Evolutionary conservation across 2,888 invertebrate species (phyloP), one percentile per base, ranked within the genome.

Genomic region (Drosophila incognita): DNA sequence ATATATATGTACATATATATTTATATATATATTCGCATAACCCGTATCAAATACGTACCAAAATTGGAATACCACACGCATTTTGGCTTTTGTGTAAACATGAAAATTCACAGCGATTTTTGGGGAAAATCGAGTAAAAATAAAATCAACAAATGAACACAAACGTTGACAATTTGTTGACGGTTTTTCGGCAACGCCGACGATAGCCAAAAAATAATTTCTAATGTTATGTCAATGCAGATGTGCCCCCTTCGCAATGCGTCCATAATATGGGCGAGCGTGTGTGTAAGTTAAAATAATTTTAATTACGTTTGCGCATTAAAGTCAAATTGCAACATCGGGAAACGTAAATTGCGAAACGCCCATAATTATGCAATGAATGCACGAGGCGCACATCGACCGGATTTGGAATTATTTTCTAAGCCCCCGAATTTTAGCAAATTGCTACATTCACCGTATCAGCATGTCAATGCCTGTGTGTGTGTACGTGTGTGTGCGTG

Each of bases 321-420:
- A 87, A 84, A 89, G 76, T 72, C 65, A 61, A 81, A 76, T 76
- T 70, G 53, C 74, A 63, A 67, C 69, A 76, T 59, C 36, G 68
- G 72, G 52, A 40, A 73, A 56, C 60, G 64, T 52, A 65, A 58
- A 69, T 21, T 15, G 57, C n/a, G 42, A 57, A 31, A 69, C 74
- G 73, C 69, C 72, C 86, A 80, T 83, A 88, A 89, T 85, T 89
- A 85, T 85, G 87, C 85, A 87, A 84, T 72, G 87, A 80, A 76
- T 80, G 69, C 72, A 65, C 61, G 64, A 58, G 53, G 53, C 66
- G 60, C 35, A 61, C 46, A 63, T 71, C 58, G 63, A 63, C 49
- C 56, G 67, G 70, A 79, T 74, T 77, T 72, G 52, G 63, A 54
- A 76, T 76, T 76, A 76, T 76, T 64, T 69, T 69, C 89, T 81